Conservation (phyloP, 2,888 invertebrate species). For the Rhodophaea formosa region DNA sequence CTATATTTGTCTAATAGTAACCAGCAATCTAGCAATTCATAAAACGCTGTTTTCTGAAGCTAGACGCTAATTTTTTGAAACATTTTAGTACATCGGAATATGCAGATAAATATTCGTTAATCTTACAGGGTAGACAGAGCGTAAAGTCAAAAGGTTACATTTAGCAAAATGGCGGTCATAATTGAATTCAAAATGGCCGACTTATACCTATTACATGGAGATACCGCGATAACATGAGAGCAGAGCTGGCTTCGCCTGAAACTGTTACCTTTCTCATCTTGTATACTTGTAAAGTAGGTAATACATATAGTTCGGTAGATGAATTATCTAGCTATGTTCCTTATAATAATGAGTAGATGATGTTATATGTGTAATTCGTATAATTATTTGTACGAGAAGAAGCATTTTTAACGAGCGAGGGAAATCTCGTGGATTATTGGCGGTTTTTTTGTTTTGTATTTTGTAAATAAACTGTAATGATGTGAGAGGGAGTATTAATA, state of each 20-base stretch:
- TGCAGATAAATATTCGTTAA: no score
- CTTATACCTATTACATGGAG: background rate
- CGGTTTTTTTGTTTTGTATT: constrained; percentile 53
- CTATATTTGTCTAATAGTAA: no score
- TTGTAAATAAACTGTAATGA: constrained; percentile 75
- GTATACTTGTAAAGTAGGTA: constrained; percentile 70
- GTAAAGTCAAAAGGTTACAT: no score
- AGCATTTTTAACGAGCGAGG: constrained; percentile 12
- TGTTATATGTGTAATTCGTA: constrained; percentile 58
- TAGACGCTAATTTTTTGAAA: no score
- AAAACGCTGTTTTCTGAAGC: no score
- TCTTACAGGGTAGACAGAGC: no score
- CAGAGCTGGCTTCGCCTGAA: constrained; percentile 37
- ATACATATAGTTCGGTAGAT: constrained; percentile 63
- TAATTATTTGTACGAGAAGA: constrained; percentile 49
- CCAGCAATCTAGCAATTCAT: no score
- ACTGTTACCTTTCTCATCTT: constrained; percentile 62
- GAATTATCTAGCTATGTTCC: constrained; percentile 71
- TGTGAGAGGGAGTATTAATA: constrained; percentile 62
- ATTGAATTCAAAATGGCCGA: no score
- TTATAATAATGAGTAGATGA: constrained; percentile 55
- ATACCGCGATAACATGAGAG: constrained; percentile 27
- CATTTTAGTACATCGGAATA: no score
- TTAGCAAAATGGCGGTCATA: no score
- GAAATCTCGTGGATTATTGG: constrained; percentile 11